phyloP scores from a whole-genome alignment of 2,888 invertebrate species.

The Rhorus exstirpatorius region DNA sequence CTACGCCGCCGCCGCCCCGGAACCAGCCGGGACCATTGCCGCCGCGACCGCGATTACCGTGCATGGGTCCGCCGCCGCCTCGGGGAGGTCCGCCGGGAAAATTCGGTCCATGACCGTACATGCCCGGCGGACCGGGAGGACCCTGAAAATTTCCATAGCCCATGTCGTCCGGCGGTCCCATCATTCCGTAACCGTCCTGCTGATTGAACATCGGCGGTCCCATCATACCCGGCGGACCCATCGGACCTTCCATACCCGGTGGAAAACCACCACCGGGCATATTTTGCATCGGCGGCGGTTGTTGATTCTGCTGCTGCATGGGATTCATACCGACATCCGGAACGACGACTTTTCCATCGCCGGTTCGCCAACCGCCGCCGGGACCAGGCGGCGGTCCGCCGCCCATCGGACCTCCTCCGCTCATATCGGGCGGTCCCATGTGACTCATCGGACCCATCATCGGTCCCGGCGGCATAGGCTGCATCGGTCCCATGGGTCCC shows the following conservation, averaged over 20 bases:
- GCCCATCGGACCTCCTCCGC: conserved; percentile 67
- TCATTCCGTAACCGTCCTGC: conserved; percentile 83
- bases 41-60: conserved; percentile 82
- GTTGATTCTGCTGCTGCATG: conserved; percentile 83
- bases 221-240: conserved; percentile 86
- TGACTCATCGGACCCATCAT: conserved; percentile 83
- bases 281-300: conserved; percentile 75
- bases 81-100: conserved; percentile 80
- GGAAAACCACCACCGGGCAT: conserved; percentile 79
- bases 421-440: conserved; percentile 81
- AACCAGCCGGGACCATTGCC: conserved; percentile 85
- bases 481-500: conserved; percentile 73
- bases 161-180: conserved; percentile 82
- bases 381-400: conserved; percentile 54
- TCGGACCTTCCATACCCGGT: conserved; percentile 82
- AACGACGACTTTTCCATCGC: conserved; percentile 86
- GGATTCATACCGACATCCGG: conserved; percentile 77
- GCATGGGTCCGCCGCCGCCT: conserved; percentile 75
- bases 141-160: conserved; percentile 81
- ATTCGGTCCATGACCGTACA: conserved; percentile 77
- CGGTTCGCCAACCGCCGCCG: conserved; percentile 87
- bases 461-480: conserved; percentile 72
- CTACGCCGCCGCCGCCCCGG: conserved; percentile 82
- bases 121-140: conserved; percentile 82
- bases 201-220: conserved; percentile 83